These are phyloP conservation scores for Leptinotarsa tumamoca DNA, from an alignment of 2,888 invertebrate species.

Conservation along the genomic window DNA sequence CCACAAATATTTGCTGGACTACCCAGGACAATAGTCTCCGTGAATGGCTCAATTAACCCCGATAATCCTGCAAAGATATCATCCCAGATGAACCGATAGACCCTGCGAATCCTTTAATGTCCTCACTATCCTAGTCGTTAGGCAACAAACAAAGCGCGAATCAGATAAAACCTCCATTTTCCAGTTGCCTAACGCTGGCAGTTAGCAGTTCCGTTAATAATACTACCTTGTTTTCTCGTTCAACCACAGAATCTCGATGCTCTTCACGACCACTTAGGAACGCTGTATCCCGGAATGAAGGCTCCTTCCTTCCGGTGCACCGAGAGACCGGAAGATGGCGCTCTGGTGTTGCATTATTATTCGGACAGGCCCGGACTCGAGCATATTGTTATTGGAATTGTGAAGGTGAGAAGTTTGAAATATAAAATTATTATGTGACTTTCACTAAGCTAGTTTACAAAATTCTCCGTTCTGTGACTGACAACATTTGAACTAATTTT, in stretches of 20 bases:
- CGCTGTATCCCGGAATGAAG: conserved; percentile 93
- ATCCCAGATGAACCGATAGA: neutral
- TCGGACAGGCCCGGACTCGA: conserved; percentile 94
- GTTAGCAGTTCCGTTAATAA: neutral
- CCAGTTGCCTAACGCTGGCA: conserved; percentile 5
- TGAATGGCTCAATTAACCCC: neutral
- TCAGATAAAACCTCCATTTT: neutral
- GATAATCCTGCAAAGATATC: neutral
- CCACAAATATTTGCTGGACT: too few relatives aligned
- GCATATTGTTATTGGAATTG: conserved; percentile 96
- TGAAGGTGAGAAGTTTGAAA: conserved; percentile 76
- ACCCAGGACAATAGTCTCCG: neutral
- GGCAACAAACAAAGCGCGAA: conserved; percentile 12
- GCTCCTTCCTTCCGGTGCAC: conserved; percentile 97
- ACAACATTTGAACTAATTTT: too few relatives aligned
- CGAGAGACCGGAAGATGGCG: conserved; percentile 88
- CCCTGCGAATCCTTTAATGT: conserved; percentile 8
- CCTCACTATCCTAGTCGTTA: conserved; percentile 1
- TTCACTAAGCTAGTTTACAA: too few relatives aligned
- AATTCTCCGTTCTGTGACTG: too few relatives aligned
- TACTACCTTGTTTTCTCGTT: neutral
- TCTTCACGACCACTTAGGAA: conserved; percentile 93
- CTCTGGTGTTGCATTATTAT: conserved; percentile 93
- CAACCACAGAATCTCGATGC: conserved; percentile 89
- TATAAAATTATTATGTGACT: too few relatives aligned